These are phyloP conservation scores for Ariolimax columbianus DNA, from an alignment of 2,888 invertebrate genomes.

Conservation along the genomic window DNA sequence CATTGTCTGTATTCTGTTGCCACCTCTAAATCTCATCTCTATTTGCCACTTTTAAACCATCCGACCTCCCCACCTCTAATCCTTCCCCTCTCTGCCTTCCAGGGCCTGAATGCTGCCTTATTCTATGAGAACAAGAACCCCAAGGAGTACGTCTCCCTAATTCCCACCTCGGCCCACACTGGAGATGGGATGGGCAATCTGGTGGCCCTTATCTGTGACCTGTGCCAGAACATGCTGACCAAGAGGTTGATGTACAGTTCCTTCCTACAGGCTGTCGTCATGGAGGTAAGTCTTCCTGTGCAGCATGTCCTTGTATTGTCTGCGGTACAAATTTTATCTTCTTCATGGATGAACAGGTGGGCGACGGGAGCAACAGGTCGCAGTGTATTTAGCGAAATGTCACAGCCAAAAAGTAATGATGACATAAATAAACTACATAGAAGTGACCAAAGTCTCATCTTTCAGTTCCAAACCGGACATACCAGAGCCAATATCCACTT, in stretches of 20 bases:
- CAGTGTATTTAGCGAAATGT: no score
- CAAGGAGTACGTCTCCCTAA: conserved; percentile 93
- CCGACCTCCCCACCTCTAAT: not conserved
- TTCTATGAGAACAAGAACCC: conserved; percentile 97
- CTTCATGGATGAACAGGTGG: no score
- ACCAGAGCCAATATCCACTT: no score
- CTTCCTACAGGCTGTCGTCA: conserved; percentile 86
- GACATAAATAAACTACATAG: no score
- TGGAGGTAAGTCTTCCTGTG: conserved; percentile 78
- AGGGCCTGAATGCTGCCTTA: conserved; percentile 86
- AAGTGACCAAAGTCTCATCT: no score
- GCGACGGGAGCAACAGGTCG: no score
- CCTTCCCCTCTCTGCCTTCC: not conserved
- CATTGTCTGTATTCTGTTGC: not conserved
- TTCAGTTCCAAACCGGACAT: no score
- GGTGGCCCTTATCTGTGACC: conserved; percentile 93
- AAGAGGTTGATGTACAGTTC: conserved; percentile 93
- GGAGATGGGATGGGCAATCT: conserved; percentile 99
- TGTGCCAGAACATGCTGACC: conserved; percentile 92
- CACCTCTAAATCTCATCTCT: not conserved
- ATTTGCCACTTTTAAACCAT: no score
- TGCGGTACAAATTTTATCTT: no score
- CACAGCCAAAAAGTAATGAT: no score
- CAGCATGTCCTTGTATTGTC: not conserved
- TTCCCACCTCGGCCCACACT: conserved; percentile 97